These are phyloP conservation scores for Heliconius ethilla DNA, from an alignment of 2,888 invertebrate genomes.

Conservation along the genomic window DNA sequence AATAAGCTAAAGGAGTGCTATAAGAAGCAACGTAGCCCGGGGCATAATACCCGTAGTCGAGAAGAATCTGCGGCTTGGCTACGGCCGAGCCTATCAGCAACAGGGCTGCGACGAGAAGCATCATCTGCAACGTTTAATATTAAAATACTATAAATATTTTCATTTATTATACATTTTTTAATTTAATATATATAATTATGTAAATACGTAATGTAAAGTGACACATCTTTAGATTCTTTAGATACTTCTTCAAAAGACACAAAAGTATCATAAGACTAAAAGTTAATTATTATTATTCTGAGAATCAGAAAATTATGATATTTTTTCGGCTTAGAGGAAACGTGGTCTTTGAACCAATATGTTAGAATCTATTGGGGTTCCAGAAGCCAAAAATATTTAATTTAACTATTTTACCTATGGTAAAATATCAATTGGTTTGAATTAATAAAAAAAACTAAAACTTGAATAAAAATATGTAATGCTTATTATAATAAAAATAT, in stretches of 20 bases:
- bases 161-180: too few relatives aligned
- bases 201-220: not conserved
- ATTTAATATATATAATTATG: not conserved
- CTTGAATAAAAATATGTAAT: too few relatives aligned
- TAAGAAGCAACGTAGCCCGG: constrained; percentile 66
- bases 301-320: not conserved
- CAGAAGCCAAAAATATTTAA: not conserved
- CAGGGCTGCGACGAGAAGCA: constrained; percentile 58
- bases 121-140: constrained; percentile 52
- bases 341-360: not conserved
- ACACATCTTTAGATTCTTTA: not conserved
- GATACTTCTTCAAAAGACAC: too few relatives aligned
- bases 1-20: constrained; percentile 65
- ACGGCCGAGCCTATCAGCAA: constrained; percentile 58
- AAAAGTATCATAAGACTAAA: too few relatives aligned
- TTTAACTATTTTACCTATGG: too few relatives aligned
- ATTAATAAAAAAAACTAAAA: too few relatives aligned
- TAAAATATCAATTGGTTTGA: too few relatives aligned
- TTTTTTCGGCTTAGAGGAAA: not conserved
- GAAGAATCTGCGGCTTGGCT: constrained; percentile 72
- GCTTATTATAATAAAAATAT: too few relatives aligned
- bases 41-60: constrained; percentile 70
- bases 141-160: too few relatives aligned
- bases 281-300: not conserved
- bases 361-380: not conserved